Percentiles rank a stretch among this genome's conserved stretches.
phyloP scores from a whole-genome alignment of 2,797 vertebrate species.

The Gymnothorax javanicus region DNA sequence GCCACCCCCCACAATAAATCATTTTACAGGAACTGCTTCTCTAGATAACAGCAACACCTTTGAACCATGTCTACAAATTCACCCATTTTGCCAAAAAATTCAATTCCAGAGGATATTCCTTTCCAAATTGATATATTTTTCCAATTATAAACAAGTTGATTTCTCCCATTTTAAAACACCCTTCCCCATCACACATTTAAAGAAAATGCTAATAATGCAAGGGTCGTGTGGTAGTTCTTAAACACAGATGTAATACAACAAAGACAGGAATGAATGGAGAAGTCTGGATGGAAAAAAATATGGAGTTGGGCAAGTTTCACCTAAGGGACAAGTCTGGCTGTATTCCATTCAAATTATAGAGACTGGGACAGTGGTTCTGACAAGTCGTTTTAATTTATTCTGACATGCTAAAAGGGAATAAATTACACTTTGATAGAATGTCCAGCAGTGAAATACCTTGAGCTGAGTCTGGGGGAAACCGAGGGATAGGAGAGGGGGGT shows the following conservation, averaged over 20 bases:
- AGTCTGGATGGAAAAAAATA: slow-evolving; percentile 16
- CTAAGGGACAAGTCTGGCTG: slow-evolving; percentile 19
- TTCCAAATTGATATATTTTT: slow-evolving; percentile 8
- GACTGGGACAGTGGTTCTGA: slow-evolving; percentile 58
- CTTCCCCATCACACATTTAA: slow-evolving; percentile 12
- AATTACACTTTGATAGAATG: slow-evolving; percentile 82
- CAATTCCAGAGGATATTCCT: slow-evolving; percentile 27
- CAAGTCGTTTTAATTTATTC: slow-evolving; percentile 69
- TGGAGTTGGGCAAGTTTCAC: neutral
- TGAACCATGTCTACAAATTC: slow-evolving; percentile 35
- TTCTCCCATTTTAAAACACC: slow-evolving; percentile 6
- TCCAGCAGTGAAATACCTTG: slow-evolving; percentile 74
- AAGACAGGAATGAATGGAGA: slow-evolving; percentile 26
- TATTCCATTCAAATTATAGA: slow-evolving; percentile 53
- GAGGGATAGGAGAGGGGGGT: slow-evolving; percentile 25
- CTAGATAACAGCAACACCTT: slow-evolving; percentile 42
- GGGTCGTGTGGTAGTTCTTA: slow-evolving; percentile 26
- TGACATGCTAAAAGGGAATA: slow-evolving; percentile 87
- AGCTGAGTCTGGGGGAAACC: slow-evolving; percentile 72
- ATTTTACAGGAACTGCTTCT: slow-evolving; percentile 39
- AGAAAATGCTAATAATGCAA: slow-evolving; percentile 24
- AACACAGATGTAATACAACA: slow-evolving; percentile 27
- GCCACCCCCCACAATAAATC: slow-evolving; percentile 43
- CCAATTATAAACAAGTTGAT: slow-evolving; percentile 9
- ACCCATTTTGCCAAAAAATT: slow-evolving; percentile 23